Conservation (phyloP, 2,888 invertebrate species). For the Rosalia funebris region DNA sequence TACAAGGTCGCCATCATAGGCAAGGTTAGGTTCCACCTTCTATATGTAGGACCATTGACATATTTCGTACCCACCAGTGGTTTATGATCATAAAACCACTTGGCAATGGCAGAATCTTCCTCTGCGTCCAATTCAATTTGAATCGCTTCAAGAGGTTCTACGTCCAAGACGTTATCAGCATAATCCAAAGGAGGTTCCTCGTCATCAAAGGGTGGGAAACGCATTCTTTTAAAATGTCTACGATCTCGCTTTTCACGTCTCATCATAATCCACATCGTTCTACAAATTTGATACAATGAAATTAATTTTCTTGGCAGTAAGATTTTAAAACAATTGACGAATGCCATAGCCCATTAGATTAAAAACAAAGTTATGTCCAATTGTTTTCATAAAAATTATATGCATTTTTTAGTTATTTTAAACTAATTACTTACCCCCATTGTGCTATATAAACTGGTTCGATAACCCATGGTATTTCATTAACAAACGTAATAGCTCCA, state of each 20-base stretch:
- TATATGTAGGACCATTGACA: slow-evolving; percentile 97
- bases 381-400: too few species aligned
- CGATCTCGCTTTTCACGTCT: slow-evolving; percentile 97
- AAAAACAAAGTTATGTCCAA: too few species aligned
- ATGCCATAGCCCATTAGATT: too few species aligned
- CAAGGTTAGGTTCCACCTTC: slow-evolving; percentile 93
- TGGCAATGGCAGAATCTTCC: slow-evolving; percentile 89
- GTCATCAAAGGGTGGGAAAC: slow-evolving; percentile 99
- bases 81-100: slow-evolving; percentile 99
- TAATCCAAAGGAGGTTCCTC: slow-evolving; percentile 99
- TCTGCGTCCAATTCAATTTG: slow-evolving; percentile 97
- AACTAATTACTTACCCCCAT: slow-evolving; percentile 85
- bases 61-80: slow-evolving; percentile 90
- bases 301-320: too few species aligned
- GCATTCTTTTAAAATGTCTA: slow-evolving; percentile 98
- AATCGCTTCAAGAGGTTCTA: slow-evolving; percentile 98
- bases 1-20: slow-evolving; percentile 99
- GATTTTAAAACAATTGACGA: too few species aligned
- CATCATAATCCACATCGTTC: slow-evolving; percentile 99
- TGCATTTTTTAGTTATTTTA: too few species aligned
- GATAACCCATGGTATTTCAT: slow-evolving; percentile 99
- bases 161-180: slow-evolving; percentile 98
- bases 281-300: too few species aligned
- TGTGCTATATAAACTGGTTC: slow-evolving; percentile 99
- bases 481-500: slow-evolving; percentile 99